Evolutionary conservation across 2,797 vertebrate genomes (phyloP).

Genomic region (Chaetodon trifasciatus): DNA sequence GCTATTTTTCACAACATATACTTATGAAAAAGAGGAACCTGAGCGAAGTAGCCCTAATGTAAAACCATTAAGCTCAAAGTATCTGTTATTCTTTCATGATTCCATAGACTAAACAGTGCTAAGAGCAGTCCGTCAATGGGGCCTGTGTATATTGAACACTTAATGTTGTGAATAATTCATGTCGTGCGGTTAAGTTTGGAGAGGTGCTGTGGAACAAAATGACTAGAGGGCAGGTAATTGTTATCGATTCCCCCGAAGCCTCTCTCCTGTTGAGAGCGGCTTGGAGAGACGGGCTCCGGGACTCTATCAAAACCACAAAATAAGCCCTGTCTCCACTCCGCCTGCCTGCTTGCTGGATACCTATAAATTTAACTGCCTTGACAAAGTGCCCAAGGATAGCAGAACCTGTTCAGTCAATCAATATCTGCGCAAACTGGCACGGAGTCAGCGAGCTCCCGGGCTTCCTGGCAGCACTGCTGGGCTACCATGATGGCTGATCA

Average conservation of each 20-base stretch:
- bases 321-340: constrained; percentile 78
- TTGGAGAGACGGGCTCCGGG: constrained; percentile 77
- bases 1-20: constrained; percentile 54
- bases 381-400: constrained; percentile 82
- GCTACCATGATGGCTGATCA: constrained; percentile 78
- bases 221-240: constrained; percentile 87
- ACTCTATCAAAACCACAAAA: constrained; percentile 87
- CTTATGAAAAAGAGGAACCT: constrained; percentile 48
- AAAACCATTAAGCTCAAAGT: constrained; percentile 76
- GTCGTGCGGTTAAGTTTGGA: constrained; percentile 83
- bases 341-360: constrained; percentile 77
- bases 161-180: constrained; percentile 87
- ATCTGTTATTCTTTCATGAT: constrained; percentile 79
- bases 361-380: constrained; percentile 83
- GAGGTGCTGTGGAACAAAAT: constrained; percentile 85
- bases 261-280: constrained; percentile 82
- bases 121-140: constrained; percentile 82
- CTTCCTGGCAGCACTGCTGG: constrained; percentile 74
- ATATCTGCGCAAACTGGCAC: constrained; percentile 76
- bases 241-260: constrained; percentile 84
- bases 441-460: constrained; percentile 65
- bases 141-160: constrained; percentile 83
- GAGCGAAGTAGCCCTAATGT: constrained; percentile 63
- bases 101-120: constrained; percentile 78
- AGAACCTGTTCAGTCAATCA: constrained; percentile 82